phyloP scores from a whole-genome alignment of 2,113 vertebrate species.

The Cheirogaleus medius region DNA sequence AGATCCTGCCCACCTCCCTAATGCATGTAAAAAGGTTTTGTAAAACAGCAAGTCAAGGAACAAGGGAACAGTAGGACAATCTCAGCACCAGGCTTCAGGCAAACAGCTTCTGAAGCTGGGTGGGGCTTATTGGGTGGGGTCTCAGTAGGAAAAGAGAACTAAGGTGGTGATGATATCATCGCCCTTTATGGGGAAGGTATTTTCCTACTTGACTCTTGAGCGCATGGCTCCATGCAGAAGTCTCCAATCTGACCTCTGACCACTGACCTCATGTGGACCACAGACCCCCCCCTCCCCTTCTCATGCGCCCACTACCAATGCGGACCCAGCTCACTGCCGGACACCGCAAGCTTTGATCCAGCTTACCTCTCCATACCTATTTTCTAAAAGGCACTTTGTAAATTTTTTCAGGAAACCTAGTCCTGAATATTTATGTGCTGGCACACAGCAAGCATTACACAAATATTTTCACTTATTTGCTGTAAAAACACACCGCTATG shows the following conservation, averaged over 20 bases:
- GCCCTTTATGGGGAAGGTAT: neutral
- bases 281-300: neutral
- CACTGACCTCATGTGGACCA: no score
- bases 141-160: neutral
- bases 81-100: neutral
- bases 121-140: neutral
- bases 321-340: fast-evolving
- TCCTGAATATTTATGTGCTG: neutral
- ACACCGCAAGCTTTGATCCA: neutral
- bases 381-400: neutral
- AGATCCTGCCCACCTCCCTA: neutral
- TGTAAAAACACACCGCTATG: neutral
- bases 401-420: neutral
- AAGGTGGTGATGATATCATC: neutral
- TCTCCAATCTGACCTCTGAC: neutral
- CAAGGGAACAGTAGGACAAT: neutral
- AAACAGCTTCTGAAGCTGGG: neutral
- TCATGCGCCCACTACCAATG: fast-evolving
- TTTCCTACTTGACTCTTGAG: neutral
- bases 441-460: neutral
- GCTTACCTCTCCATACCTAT: neutral
- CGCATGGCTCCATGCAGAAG: neutral
- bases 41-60: neutral
- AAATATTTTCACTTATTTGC: neutral
- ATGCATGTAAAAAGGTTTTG: neutral